These are phyloP conservation scores for Polypterus bichir DNA, from an alignment of 2,113 vertebrate species.

Conservation along the genomic window DNA sequence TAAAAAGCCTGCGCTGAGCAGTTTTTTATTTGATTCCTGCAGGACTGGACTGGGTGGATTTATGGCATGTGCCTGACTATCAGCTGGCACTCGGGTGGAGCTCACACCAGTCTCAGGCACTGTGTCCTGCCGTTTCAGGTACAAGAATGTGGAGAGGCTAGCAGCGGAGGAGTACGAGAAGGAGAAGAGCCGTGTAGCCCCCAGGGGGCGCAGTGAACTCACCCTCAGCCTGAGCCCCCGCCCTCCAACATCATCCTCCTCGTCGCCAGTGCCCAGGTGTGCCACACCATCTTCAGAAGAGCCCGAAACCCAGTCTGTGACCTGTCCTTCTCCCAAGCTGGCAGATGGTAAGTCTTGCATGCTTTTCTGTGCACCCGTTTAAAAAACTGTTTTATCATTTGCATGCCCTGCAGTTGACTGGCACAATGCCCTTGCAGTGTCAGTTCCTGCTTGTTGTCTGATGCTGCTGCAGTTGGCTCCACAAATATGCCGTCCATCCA, in stretches of 20 bases:
- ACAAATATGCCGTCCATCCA: no score
- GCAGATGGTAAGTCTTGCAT: constrained; percentile 48
- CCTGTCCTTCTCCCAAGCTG: constrained; percentile 27
- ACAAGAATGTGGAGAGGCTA: constrained; percentile 77
- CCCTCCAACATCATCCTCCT: constrained; percentile 27
- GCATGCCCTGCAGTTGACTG: no score
- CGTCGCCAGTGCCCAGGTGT: constrained; percentile 36
- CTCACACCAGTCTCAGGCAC: neutral
- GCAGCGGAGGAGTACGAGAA: constrained; percentile 76
- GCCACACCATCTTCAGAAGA: constrained; percentile 50
- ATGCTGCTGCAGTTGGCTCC: no score
- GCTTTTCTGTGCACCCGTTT: neutral
- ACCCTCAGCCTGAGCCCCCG: constrained; percentile 72
- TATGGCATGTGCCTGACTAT: no score
- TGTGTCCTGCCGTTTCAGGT: constrained; percentile 51
- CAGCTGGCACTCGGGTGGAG: no score
- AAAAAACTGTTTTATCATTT: neutral
- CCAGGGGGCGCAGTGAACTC: constrained; percentile 72
- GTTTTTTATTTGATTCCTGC: no score
- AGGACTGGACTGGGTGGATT: no score
- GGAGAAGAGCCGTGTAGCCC: constrained; percentile 54
- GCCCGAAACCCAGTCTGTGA: constrained; percentile 19
- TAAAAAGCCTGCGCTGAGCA: no score
- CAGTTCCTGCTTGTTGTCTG: no score
- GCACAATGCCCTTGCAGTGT: no score